These are phyloP conservation scores for Leptopilina boulardi DNA, from an alignment of 1,140 invertebrate genomes.

Conservation along the genomic window DNA sequence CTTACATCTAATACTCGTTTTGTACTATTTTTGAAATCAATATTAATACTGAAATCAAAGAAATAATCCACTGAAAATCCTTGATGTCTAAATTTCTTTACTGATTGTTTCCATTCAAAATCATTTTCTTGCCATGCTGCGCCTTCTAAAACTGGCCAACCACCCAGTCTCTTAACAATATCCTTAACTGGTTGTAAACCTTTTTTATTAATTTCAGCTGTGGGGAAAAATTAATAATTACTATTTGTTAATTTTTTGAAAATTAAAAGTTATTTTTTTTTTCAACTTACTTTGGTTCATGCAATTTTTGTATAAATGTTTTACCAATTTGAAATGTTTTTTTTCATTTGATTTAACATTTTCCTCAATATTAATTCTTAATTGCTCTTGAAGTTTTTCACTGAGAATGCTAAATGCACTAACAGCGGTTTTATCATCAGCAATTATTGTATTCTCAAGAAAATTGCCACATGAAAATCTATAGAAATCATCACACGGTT, in stretches of 20 bases:
- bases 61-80: constrained; percentile 95
- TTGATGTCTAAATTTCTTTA: constrained; percentile 85
- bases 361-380: constrained; percentile 85
- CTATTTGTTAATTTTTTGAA: constrained; percentile 52
- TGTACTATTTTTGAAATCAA: constrained; percentile 94
- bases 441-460: constrained; percentile 72
- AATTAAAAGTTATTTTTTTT: constrained; percentile 66
- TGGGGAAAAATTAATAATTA: constrained; percentile 69
- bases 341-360: constrained; percentile 81
- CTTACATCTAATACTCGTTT: constrained; percentile 91
- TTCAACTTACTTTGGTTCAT: constrained; percentile 93
- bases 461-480: constrained; percentile 80
- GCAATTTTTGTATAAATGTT: constrained; percentile 87
- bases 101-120: constrained; percentile 89
- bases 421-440: constrained; percentile 83
- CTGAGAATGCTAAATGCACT: constrained; percentile 89
- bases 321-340: constrained; percentile 85
- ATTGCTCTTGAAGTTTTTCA: constrained; percentile 87
- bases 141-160: constrained; percentile 91
- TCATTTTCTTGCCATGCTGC: constrained; percentile 82
- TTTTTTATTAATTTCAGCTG: constrained; percentile 83
- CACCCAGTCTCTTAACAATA: constrained; percentile 86
- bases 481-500: constrained; percentile 91
- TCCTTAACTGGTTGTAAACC: constrained; percentile 83
- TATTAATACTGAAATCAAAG: constrained; percentile 92